Base-by-base conservation (phyloP, 2,113 vertebrate genomes). In the Lepus europaeus region DNA sequence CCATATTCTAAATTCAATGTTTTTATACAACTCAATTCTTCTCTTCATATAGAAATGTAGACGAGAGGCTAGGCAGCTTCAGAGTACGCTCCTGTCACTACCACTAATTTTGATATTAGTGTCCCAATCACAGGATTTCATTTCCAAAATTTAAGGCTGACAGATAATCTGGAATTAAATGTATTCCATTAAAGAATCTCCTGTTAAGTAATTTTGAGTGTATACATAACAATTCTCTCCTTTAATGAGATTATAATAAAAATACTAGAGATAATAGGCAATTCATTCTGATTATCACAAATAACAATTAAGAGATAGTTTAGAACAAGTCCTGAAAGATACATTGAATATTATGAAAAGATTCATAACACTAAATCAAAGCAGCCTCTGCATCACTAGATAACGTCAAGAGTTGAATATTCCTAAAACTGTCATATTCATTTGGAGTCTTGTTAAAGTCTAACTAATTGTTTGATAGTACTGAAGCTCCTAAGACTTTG, bases 361-460 rank as follows among this genome's bases (percentile, higher is more conserved):
- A 88, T 31, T 56, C 22, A 87, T 25, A 82, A 90, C 36, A 11
- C 6, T 73, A 82, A n/a, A 20, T 82, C 33, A 79, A 9, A 87
- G 92, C 76, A 23, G 0, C 86, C 53, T 91, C 53, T 85, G 16
- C 8, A 70, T 64, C 9, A 87, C 33, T 69, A 73, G 29, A 81
- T 59, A 85, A 77, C 25, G 89, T 80, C 2, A 68, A 89, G 63
- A 76, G 22, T 4, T 29, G 20, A 90, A 20, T 87, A 72, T 89
- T 93, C 91, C 36, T 88, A 56, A 93, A n/a, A 29, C 76, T 89
- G 9, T 64, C 69, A 51, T 9, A 25, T 49, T 17, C 1, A 93
- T 14, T 19, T 76, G 66, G 12, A n/a, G 4, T 83, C 20, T 82
- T 81, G 0, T 59, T 59, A 91, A 73, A 73, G n/a, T 22, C 59